A percentile compares a stretch with the other conserved stretches of the same genome.
Conservation (phyloP, 2,113 vertebrate genomes). For the Stigmatopora argus region DNA sequence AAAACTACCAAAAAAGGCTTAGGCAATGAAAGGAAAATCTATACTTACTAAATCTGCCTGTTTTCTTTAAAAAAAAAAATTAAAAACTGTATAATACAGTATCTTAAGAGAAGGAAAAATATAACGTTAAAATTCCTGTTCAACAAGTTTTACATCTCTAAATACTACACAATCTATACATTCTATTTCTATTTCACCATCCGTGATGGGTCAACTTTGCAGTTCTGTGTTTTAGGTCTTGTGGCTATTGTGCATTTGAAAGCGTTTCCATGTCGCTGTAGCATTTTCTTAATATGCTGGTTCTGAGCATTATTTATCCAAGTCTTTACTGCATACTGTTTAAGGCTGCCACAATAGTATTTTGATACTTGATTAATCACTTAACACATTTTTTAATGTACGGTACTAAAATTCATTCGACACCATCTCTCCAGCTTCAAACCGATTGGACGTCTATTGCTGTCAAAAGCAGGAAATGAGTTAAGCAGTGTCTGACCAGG, state of each 20-base stretch:
- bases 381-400: no score
- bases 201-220: conserved; percentile 33
- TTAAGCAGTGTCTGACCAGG: no score
- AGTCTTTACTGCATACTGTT: conserved; percentile 37
- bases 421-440: no score
- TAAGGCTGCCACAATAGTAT: no score
- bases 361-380: no score
- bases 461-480: no score
- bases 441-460: no score
- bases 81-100: no score
- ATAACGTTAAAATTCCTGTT: neutral
- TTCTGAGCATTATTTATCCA: conserved; percentile 54
- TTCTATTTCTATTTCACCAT: conserved; percentile 35
- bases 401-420: no score
- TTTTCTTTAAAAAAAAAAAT: no score
- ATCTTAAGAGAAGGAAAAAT: neutral
- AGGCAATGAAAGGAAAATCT: neutral
- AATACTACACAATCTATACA: conserved; percentile 26
- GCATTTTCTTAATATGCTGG: conserved; percentile 47
- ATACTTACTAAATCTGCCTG: neutral
- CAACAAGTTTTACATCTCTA: neutral
- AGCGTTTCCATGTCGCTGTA: conserved; percentile 53
- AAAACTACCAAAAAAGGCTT: neutral
- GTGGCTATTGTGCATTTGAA: conserved; percentile 39
- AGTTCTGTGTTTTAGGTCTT: conserved; percentile 45